phyloP scores from a whole-genome alignment of 2,797 vertebrate genomes.

The Antrozous pallidus region DNA sequence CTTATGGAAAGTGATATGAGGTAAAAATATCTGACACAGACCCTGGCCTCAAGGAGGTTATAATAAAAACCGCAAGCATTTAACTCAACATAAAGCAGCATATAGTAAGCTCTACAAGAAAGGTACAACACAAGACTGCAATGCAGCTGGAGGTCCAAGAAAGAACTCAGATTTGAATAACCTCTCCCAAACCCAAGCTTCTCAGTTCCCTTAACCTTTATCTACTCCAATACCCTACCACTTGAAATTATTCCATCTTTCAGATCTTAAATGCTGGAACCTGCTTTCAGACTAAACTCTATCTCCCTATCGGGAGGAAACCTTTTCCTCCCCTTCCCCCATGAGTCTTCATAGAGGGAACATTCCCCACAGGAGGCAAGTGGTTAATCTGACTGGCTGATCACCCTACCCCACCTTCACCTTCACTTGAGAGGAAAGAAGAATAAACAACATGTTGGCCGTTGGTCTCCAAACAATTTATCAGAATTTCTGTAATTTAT shows the following conservation, averaged over 20 bases:
- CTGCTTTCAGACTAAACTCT: neutral
- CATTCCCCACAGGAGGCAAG: neutral
- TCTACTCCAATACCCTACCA: neutral
- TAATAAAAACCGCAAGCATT: neutral
- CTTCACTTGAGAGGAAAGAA: neutral
- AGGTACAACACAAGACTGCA: neutral
- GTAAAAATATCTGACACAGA: neutral
- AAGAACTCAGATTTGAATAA: neutral
- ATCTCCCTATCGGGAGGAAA: neutral
- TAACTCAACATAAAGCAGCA: neutral
- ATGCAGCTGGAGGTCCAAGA: neutral
- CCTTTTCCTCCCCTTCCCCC: neutral
- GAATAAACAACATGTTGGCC: neutral
- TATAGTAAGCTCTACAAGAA: neutral
- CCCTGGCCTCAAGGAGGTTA: neutral
- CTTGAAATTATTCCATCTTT: neutral
- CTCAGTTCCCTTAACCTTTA: neutral
- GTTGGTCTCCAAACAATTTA: neutral
- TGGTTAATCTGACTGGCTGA: neutral
- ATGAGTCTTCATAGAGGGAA: neutral
- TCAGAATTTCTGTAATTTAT: neutral
- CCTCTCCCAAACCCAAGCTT: neutral
- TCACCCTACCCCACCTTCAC: neutral
- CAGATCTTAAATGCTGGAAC: neutral
- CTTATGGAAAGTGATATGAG: neutral